Percentiles rank a stretch among this genome's conserved stretches.
Conservation (phyloP, 35 echinoderm and acorn worm species). For the Apostichopus japonicus region DNA sequence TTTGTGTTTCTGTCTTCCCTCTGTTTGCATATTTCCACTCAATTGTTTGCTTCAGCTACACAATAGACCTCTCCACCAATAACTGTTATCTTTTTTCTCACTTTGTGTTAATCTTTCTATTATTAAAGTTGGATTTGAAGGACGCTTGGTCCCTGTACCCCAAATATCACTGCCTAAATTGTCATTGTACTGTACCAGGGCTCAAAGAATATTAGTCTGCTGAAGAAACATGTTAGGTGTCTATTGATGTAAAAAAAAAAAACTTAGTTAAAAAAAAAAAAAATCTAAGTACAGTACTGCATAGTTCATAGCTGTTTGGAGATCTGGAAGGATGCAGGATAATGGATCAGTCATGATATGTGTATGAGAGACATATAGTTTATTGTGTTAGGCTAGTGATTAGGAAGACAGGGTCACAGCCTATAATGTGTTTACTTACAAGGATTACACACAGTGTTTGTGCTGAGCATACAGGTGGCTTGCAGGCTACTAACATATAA, state of each 20-base stretch:
- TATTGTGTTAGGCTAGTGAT: not conserved
- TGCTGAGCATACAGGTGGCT: not conserved
- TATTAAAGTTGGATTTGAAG: not conserved
- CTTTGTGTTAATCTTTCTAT: slow-evolving; percentile 15
- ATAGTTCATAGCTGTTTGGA: no score
- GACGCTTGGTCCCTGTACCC: not conserved
- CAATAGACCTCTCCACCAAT: slow-evolving; percentile 22
- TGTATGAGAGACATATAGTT: not conserved
- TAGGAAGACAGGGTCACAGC: not conserved
- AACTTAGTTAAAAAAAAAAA: no score
- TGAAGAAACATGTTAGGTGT: no score
- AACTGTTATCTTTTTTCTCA: not conserved
- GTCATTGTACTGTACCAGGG: not conserved
- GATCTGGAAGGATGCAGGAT: no score
- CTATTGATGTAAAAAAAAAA: no score
- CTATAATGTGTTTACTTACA: slow-evolving; percentile 25
- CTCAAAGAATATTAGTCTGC: no score
- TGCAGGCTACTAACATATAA: not conserved
- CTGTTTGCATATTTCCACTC: slow-evolving; percentile 21
- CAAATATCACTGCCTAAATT: not conserved
- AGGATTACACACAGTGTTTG: not conserved
- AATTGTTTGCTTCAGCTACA: slow-evolving; percentile 13
- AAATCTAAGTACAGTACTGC: no score
- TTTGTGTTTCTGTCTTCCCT: not conserved
- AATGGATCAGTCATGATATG: no score